Evolutionary conservation across 2,797 vertebrate genomes (phyloP), one percentile per base, ranked within the genome.

Genomic region (Oreonectes daqikongensis): DNA sequence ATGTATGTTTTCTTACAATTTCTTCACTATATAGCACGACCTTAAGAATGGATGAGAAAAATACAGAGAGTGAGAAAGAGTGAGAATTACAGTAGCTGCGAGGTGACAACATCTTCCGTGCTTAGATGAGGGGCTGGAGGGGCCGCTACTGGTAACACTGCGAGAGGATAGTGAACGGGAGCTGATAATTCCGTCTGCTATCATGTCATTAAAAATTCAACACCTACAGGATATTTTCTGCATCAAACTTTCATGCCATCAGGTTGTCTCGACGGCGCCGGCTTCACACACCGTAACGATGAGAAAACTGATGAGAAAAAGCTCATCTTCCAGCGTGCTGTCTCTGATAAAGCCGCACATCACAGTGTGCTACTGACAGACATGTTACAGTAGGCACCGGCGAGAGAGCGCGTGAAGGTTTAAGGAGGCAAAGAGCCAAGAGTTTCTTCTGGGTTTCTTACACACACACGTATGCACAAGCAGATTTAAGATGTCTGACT

Each of bases 211-310:
- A 91, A 91, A 91, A 88, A 90, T 91, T 85, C 88, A 91, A 84
- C 73, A 70, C 82, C 67, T 77, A 88, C 86, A 87, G 86, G 89
- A 90, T 89, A 88, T 91, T 91, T 87, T 86, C 46, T 57, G 18
- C 88, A 89, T 92, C 85, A 90, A 90, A 89, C 84, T 90, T 91
- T 90, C 85, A 89, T 89, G 70, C 69, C 89, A 79, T 88, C 86
- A 82, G 85, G 84, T 86, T 65, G 85, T 83, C 78, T 87, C 69
- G 66, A 87, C 85, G 85, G 83, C 80, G 28, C 22, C 46, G 50
- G 22, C 77, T 82, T 82, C 11, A 65, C 79, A 48, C 61, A 70
- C 80, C 57, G 64, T 60, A 73, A 78, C 28, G 57, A 80, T 82
- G 84, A 87, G 87, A 79, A 86, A 87, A 81, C 15, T 15, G 76